Percentiles rank a stretch among this genome's conserved stretches.
These are phyloP conservation scores for Paguma larvata DNA, from an alignment of 2,797 vertebrate species.

Conservation along the genomic window DNA sequence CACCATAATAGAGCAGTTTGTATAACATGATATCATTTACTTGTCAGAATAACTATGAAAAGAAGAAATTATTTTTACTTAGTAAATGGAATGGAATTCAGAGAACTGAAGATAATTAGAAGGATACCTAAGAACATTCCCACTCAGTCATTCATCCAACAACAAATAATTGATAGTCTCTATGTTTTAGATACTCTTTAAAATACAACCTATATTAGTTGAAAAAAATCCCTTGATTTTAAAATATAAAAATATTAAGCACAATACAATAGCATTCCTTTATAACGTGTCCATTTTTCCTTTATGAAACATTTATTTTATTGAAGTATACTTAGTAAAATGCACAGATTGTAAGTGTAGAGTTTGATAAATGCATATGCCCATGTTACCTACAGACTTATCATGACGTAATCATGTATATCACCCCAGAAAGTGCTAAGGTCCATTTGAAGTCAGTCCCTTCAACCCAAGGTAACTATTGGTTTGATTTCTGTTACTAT, in stretches of 20 bases:
- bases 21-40: not conserved
- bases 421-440: not conserved
- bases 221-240: not conserved
- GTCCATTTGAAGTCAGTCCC: not conserved
- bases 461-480: not conserved
- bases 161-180: not conserved
- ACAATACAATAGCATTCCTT: not conserved
- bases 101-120: constrained; percentile 18
- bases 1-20: not conserved
- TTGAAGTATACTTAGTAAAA: not conserved
- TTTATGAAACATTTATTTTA: not conserved
- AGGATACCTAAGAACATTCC: not conserved
- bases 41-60: not conserved
- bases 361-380: not conserved
- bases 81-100: not conserved
- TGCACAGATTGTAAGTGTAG: not conserved
- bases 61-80: not conserved
- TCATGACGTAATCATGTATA: not conserved
- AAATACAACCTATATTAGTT: not conserved
- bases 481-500: not conserved
- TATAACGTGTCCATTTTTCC: not conserved
- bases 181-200: not conserved
- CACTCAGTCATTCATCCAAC: not conserved
- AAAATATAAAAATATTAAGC: not conserved
- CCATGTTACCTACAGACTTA: not conserved